Conservation (phyloP, 1,140 invertebrate species). For the Papilio machaon region DNA sequence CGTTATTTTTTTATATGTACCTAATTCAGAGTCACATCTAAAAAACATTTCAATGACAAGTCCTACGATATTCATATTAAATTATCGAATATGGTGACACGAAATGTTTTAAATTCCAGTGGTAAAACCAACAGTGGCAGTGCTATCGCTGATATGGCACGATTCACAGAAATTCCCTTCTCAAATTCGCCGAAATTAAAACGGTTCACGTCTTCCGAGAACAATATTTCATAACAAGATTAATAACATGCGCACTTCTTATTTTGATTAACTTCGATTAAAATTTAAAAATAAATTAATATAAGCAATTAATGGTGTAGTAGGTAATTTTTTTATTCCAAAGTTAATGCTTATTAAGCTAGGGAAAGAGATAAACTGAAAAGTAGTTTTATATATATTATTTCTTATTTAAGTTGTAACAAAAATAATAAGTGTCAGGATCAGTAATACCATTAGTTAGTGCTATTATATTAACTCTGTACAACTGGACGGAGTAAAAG, state of each 20-base stretch:
- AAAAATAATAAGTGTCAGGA: too few relatives aligned
- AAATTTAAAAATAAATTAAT: too few relatives aligned
- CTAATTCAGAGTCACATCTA: not conserved
- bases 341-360: too few relatives aligned
- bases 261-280: not conserved
- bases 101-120: not conserved
- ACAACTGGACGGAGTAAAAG: too few relatives aligned
- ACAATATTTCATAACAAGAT: constrained; percentile 42
- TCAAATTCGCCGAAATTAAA: constrained; percentile 53
- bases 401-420: too few relatives aligned
- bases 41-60: not conserved
- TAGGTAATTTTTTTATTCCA: too few relatives aligned
- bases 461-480: not conserved
- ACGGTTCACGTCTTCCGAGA: constrained; percentile 50
- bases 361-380: too few relatives aligned
- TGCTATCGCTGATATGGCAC: constrained; percentile 50
- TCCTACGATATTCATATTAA: not conserved
- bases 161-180: constrained; percentile 51
- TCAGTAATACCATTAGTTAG: too few relatives aligned
- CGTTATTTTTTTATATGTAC: not conserved
- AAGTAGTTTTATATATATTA: too few relatives aligned
- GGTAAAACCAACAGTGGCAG: not conserved
- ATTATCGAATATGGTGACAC: not conserved
- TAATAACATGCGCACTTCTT: not conserved
- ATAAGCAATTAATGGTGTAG: too few relatives aligned